phyloP scores from a whole-genome alignment of 1,140 invertebrate genomes.

The Episyrphus balteatus region DNA sequence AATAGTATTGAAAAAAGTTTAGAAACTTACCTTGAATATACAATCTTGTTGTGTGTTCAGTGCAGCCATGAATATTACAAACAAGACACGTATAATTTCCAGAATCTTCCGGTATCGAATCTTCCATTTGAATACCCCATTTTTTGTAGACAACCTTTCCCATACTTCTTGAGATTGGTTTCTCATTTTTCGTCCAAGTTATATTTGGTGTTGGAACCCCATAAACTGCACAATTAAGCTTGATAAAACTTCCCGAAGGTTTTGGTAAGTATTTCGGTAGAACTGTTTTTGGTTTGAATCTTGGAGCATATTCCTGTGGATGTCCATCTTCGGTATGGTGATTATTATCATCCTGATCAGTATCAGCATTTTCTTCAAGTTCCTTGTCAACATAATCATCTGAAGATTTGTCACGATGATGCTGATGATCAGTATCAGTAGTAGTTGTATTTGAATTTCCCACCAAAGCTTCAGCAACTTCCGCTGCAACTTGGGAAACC shows the following conservation, averaged over 20 bases:
- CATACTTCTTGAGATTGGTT: slow-evolving; percentile 44
- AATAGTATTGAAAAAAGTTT: too few relatives aligned
- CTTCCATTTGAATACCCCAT: slow-evolving; percentile 61
- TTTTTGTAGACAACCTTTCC: slow-evolving; percentile 46
- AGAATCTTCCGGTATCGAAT: slow-evolving; percentile 59
- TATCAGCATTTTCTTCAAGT: too few relatives aligned
- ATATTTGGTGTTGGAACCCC: slow-evolving; percentile 61
- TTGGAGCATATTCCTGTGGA: too few relatives aligned
- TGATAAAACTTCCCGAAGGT: slow-evolving; percentile 53
- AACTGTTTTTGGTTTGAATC: too few relatives aligned
- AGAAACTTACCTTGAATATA: slow-evolving; percentile 2
- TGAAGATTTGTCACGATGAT: too few relatives aligned
- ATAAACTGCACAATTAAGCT: slow-evolving; percentile 50
- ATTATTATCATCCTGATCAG: too few relatives aligned
- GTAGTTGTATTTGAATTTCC: too few relatives aligned
- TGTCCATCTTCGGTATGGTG: too few relatives aligned
- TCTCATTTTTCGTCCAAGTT: slow-evolving; percentile 65
- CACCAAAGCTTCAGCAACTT: too few relatives aligned
- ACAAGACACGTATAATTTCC: slow-evolving; percentile 79
- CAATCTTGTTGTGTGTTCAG: slow-evolving; percentile 55
- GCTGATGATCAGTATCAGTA: too few relatives aligned
- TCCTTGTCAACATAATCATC: too few relatives aligned
- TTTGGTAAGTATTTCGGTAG: slow-evolving; percentile 9
- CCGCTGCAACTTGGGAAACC: not conserved
- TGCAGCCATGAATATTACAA: slow-evolving; percentile 65